Evolutionary conservation across 2,888 invertebrate species (phyloP).

Genomic region (Pterostichus madidus): DNA sequence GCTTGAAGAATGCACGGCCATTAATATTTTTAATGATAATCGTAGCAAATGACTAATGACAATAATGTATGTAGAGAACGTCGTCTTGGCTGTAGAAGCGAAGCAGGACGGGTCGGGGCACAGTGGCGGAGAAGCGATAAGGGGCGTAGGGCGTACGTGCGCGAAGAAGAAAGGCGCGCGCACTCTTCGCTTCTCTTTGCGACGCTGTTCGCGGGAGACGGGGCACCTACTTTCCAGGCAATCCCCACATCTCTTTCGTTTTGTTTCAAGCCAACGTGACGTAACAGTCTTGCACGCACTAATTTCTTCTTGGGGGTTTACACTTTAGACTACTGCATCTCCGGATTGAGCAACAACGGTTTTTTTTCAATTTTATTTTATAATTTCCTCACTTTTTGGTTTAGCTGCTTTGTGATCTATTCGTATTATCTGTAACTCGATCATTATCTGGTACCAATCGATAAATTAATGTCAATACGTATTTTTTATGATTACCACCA

Average conservation of each 20-base stretch:
- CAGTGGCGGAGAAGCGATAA: slow-evolving; percentile 55
- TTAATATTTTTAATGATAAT: slow-evolving; percentile 78
- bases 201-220: neutral
- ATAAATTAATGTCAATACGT: no score
- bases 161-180: slow-evolving; percentile 70
- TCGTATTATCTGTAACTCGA: no score
- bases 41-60: slow-evolving; percentile 76
- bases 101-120: slow-evolving; percentile 10
- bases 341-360: slow-evolving; percentile 4
- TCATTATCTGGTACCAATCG: no score
- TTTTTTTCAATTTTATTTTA: neutral
- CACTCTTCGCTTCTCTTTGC: slow-evolving; percentile 38
- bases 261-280: slow-evolving; percentile 75
- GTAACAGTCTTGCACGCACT: slow-evolving; percentile 75
- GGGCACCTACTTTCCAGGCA: slow-evolving; percentile 59
- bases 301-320: slow-evolving; percentile 74
- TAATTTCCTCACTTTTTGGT: no score
- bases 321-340: slow-evolving; percentile 72
- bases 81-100: slow-evolving; percentile 42
- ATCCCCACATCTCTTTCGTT: slow-evolving; percentile 75
- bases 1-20: slow-evolving; percentile 76
- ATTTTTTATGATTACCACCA: no score
- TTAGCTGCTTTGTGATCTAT: no score
- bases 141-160: slow-evolving; percentile 69
- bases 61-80: slow-evolving; percentile 76